Conservation (phyloP, 2,797 vertebrate species). For the Catharus ustulatus region DNA sequence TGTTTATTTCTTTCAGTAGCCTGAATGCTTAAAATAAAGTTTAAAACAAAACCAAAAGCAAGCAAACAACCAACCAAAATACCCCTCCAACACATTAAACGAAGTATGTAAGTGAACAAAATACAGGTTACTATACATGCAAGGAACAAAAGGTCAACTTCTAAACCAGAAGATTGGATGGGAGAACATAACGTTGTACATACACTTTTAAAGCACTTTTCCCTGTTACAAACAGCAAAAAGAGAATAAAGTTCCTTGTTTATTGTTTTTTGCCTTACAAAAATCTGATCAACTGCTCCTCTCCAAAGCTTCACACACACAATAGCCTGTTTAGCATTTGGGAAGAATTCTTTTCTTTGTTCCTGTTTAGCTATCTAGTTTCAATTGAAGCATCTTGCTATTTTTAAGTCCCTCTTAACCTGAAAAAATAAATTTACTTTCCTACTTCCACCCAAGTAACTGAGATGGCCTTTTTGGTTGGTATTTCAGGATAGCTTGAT, state of each 20-base stretch:
- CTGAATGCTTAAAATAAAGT: background rate
- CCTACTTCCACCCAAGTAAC: background rate
- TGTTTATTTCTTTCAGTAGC: background rate
- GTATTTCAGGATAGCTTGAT: background rate
- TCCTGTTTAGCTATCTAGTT: background rate
- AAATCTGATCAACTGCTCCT: background rate
- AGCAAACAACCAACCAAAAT: background rate
- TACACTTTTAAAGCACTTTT: background rate
- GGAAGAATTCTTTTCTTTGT: background rate
- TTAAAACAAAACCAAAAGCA: background rate
- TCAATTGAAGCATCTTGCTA: background rate
- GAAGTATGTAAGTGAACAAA: background rate
- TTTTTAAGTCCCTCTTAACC: background rate
- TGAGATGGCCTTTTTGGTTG: background rate
- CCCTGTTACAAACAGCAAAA: background rate
- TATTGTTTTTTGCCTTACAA: background rate
- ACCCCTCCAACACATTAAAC: accelerated
- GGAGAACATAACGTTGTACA: background rate
- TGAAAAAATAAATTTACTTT: background rate
- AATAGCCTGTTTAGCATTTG: background rate
- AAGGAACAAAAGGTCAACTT: background rate
- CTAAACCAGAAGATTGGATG: background rate
- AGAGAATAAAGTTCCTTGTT: background rate
- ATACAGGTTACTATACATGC: background rate
- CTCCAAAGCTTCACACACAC: background rate